A percentile compares a stretch with the other conserved stretches of the same genome.
phyloP scores from a whole-genome alignment of 2,113 vertebrate species.

The human region DNA sequence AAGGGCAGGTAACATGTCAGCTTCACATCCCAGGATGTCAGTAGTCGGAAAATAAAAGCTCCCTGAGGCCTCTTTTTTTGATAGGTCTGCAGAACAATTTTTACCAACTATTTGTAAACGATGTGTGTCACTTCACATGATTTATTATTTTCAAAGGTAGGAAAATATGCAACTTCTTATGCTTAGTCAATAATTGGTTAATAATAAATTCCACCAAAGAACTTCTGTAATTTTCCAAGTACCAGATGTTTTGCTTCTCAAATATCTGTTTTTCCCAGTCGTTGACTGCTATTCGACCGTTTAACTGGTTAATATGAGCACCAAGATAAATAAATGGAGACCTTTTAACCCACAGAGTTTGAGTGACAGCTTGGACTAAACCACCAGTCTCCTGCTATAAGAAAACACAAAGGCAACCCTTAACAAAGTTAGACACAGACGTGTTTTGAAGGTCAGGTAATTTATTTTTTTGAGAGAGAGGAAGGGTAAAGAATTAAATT shows the following conservation, averaged over 20 bases:
- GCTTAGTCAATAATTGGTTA: slow-evolving; percentile 68
- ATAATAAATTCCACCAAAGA: slow-evolving; percentile 61
- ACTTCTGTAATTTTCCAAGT: slow-evolving; percentile 74
- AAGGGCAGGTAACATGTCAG: background rate
- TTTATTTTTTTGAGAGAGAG: slow-evolving; percentile 66
- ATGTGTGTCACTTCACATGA: slow-evolving; percentile 24
- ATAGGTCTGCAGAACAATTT: background rate
- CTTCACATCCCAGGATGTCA: background rate
- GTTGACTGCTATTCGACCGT: slow-evolving; percentile 69
- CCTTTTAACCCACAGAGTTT: slow-evolving; percentile 79
- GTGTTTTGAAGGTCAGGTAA: slow-evolving; percentile 75
- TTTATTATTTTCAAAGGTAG: slow-evolving; percentile 66
- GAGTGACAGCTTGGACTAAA: slow-evolving; percentile 77
- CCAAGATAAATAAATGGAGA: slow-evolving; percentile 80
- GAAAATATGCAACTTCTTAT: slow-evolving; percentile 71
- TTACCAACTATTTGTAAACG: slow-evolving; percentile 31
- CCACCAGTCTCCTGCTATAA: slow-evolving; percentile 68
- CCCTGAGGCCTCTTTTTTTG: background rate
- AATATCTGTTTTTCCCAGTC: slow-evolving; percentile 57
- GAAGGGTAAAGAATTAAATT: slow-evolving; percentile 57
- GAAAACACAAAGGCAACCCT: slow-evolving; percentile 75
- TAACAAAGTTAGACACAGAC: slow-evolving; percentile 68
- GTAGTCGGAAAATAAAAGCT: background rate
- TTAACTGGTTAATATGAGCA: slow-evolving; percentile 75
- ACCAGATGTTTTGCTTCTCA: slow-evolving; percentile 69